Percentiles rank a stretch among this genome's conserved stretches.
These are phyloP conservation scores for Junco hyemalis DNA, from an alignment of 2,113 vertebrate genomes.

Conservation along the genomic window DNA sequence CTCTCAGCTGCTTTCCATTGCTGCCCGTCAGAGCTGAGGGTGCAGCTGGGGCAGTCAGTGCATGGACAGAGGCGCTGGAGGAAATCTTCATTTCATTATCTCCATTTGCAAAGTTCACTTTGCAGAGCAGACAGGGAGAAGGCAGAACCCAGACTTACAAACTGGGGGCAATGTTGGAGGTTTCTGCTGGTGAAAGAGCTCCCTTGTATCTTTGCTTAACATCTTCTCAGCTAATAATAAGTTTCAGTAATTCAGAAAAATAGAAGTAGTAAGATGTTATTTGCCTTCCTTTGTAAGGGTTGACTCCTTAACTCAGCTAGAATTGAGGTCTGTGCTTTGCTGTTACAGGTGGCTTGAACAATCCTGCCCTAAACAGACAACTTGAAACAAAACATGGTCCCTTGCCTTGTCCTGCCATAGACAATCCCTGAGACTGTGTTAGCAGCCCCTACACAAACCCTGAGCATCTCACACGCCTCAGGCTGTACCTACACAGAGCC, in stretches of 20 bases:
- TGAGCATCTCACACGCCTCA: not conserved
- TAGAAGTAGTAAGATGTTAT: not conserved
- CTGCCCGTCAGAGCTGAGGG: not conserved
- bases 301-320: not conserved
- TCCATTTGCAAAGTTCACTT: not conserved
- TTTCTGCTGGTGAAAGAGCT: not conserved
- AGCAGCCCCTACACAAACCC: not conserved
- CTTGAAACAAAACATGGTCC: not conserved
- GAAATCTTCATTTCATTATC: not conserved
- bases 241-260: not conserved
- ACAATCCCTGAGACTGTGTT: fast-evolving
- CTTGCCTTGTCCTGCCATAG: not conserved
- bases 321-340: not conserved
- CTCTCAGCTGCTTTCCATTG: not conserved
- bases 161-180: not conserved
- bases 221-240: not conserved
- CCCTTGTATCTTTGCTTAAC: not conserved
- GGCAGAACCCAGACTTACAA: not conserved
- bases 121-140: not conserved
- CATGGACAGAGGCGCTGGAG: not conserved
- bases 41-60: too few species aligned
- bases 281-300: not conserved
- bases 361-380: not conserved
- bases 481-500: not conserved
- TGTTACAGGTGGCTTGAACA: not conserved